These are phyloP conservation scores for Choloepus hoffmanni DNA, from an alignment of 2,113 vertebrate genomes.

Conservation along the genomic window DNA sequence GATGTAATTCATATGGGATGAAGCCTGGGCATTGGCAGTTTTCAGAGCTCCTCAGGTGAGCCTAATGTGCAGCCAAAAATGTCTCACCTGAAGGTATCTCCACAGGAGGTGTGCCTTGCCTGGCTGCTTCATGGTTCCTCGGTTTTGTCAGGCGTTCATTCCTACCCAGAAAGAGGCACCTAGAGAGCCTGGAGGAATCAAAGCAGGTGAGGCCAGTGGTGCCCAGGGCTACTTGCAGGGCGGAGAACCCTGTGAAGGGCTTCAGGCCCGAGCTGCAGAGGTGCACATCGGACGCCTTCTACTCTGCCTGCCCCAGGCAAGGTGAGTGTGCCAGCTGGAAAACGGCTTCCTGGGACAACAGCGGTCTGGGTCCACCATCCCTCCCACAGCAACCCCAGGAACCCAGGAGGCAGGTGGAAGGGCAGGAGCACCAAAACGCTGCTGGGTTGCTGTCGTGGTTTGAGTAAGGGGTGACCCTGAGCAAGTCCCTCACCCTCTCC, in stretches of 20 bases:
- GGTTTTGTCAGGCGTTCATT: background rate
- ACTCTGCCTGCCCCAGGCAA: background rate
- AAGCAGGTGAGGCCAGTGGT: too few relatives aligned
- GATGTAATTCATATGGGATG: rapidly evolving
- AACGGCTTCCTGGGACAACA: rapidly evolving
- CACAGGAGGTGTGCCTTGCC: background rate
- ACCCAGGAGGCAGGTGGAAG: background rate
- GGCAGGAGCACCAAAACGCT: rapidly evolving
- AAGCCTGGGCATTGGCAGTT: too few relatives aligned
- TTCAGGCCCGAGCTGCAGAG: background rate
- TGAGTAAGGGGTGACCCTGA: background rate
- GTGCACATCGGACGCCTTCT: rapidly evolving
- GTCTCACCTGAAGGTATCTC: background rate
- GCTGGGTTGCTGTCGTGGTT: background rate
- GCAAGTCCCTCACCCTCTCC: background rate
- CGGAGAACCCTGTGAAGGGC: rapidly evolving
- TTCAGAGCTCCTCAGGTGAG: background rate
- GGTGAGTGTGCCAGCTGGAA: background rate
- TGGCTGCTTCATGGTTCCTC: rapidly evolving
- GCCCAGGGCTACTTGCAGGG: rapidly evolving
- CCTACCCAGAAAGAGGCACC: too few relatives aligned
- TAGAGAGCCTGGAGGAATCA: rapidly evolving
- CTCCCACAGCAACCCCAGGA: background rate
- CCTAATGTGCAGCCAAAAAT: background rate
- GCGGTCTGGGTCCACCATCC: background rate